Base-by-base conservation (phyloP, 2,113 vertebrate species). In the Illadopsis cleaveri region DNA sequence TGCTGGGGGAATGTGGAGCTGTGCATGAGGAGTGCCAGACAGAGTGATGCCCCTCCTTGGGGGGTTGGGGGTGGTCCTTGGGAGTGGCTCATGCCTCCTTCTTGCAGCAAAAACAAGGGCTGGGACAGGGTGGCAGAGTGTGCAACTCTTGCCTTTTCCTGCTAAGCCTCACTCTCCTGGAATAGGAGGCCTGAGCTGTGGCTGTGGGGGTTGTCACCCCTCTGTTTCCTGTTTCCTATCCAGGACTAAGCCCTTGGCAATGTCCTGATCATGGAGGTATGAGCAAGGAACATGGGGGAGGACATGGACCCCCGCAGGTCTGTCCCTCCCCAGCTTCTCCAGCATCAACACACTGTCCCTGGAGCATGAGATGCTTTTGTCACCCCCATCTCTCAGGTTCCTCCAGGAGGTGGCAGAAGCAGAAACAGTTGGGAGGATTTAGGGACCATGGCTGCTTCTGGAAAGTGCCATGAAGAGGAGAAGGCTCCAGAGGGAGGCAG, bases 231-330 rank as follows among this genome's bases (percentile, higher is more conserved):
- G 10, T 40, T 23, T 12, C 4, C 13, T 7, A 4, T 30, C 30
- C n/a, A 45, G 24, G 35, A 44, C 56, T 82, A 45, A 53, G 37
- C 53, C 80, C 51, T 47, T 20, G 38, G 27, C 10, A 6, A 7
- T 40, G n/a, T 58, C 66, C 70, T 56, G 16, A 60, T 78, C 24
- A 16, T 27, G 38, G 70, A 93, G 30, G 15, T 72, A 40, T 1
- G 0, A 50, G 25, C 12, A 45, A 65, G n/a, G 25, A 87, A 69
- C 20, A 19, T 5, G 8, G 20, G 40, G 12, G 21, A 72, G 10
- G n/a, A 73, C 1, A 1, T 1, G 1, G 8, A 47, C 6, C 7
- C 15, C 38, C 6, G 0, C 48, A 83, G 23, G 17, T 76, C 61
- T 72, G 28, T 82, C 18, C 16, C 33, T 75, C 22, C 37, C 6